Evolutionary conservation across 2,888 invertebrate species (phyloP), one percentile per base, ranked within the genome.

Genomic region (Gerris lacustris): DNA sequence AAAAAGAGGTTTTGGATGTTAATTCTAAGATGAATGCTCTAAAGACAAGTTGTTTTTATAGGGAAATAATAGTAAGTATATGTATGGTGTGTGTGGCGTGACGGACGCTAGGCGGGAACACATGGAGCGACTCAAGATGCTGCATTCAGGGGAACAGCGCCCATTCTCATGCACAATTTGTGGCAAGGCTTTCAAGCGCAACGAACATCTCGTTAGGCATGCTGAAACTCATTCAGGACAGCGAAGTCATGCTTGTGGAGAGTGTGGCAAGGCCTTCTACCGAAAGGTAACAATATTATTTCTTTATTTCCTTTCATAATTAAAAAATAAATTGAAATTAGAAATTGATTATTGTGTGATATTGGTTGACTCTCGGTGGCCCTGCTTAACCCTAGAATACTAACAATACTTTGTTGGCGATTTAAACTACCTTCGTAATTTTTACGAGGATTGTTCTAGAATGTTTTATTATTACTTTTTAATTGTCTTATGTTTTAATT

Each of bases 121-220:
- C 9, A 31, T 4, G 31, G 31, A 31, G 31, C 55, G 15, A 11
- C 55, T 9, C 11, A 55, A 9, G 15, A 55, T 55, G 47, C 47
- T 47, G 9, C 31, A 31, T 31, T 55, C 55, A 9, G 55, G 81
- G 6, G 80, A 82, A 67, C 82, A 82, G 71, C 77, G 83, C 64
- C 83, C 82, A 5, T 77, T 75, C 69, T 73, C 73, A 5, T 76
- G 76, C 64, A 75, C 74, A 5, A 76, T 75, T 63, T 76, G 77
- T 44, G 75, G 75, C 6, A 78, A 78, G 72, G 77, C 76, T 55
- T 78, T 78, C 75, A 83, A 83, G 72, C 79, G 84, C 45, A 83
- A 83, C 72, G 84, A 84, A 72, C 83, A 84, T 75, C 78, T 84
- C 15, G 82, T 83, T 0, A 80, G 84, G 63, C 84, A 84, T 75